Base-by-base conservation (phyloP, 2,113 vertebrate genomes). In the Hemibates koningsi region DNA sequence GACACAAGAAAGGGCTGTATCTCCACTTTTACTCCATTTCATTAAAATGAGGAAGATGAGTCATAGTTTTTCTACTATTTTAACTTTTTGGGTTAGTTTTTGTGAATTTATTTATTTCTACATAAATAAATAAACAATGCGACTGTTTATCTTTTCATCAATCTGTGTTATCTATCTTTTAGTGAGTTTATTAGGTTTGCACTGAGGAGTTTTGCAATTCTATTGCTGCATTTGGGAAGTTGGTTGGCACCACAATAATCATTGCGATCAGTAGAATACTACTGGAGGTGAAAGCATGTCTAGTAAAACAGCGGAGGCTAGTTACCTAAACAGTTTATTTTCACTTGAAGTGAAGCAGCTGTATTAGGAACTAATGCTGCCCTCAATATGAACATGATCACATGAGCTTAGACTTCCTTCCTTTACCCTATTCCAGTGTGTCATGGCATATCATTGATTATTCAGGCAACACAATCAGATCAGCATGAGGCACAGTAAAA, bases 1-100 rank as follows among this genome's bases (percentile, higher is more conserved):
- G n/a, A 79, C 21, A 34, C 4, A 2, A 50, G 16, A 3, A 11
- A 52, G 10, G 10, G 29, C 17, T 48, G 71, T 29, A 19, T 29
- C 14, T 19, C 43, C 78, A 24, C 79, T 27, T 56, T n/a, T 63
- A 76, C 43, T 50, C 24, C 5, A 12, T 76, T 48, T 76, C 71
- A 76, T 19, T 50, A 29, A 76, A 76, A 50, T 50, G 71, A 76
- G 71, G 43, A 76, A 76, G 71, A 76, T 50, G 43, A 50, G 4
- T 50, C 24, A 50, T 17, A 48, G 68, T 48, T 29, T 48, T 45
- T 29, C 9, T 48, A 45, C 21, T 24, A 27, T 27, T 73, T 48
- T 6, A 73, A 73, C 32, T 66, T 76, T 29, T 48, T 45, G 16
- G 9, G 21, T 29, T 76, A 0, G 24, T 29, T 48, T 29, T 76